Evolutionary conservation across 2,888 invertebrate species (phyloP), one percentile per base, ranked within the genome.

Genomic region (Carpatolechia fugitivella): DNA sequence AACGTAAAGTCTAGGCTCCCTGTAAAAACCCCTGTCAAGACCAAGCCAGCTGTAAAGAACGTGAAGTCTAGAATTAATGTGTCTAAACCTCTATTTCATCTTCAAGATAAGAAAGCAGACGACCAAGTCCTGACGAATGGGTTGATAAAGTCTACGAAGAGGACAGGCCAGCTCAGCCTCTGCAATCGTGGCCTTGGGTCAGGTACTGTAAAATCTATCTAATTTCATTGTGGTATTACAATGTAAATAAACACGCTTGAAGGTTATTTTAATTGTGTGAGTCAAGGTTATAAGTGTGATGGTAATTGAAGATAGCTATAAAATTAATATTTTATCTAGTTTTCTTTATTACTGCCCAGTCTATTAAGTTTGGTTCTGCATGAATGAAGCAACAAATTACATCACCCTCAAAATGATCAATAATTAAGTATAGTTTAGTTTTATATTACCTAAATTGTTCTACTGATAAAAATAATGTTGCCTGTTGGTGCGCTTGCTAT

Each of bases 91-190:
- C 74, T 96, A 51, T 96, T 96, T 83, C 94, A 95, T 74, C 90
- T 92, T 72, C 94, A 95, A 87, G 93, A 93, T 62, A 93, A 93
- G 83, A 91, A 92, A 59, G 93, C 94, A 62, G 94, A 95, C 70
- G 93, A 94, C 59, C 90, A 88, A 56, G 92, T 93, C 74, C 78
- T 97, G 59, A 92, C 95, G 30, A 91, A 91, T 55, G 93, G 93
- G 50, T 82, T 96, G 68, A 91, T 98, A 55, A 95, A 96, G 82
- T 93, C 93, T 62, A 96, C 97, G 3, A 93, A 96, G 69, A 94
- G 93, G 73, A 94, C 94, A 60, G 97, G 98, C 16, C 93, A 94
- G 64, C 86, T 98, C 40, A 96, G 95, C 89, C 91, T 98, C 65
- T 93, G 95, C 55, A 94, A 94, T 62, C 92, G 92, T 74, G 95